Base-by-base conservation (phyloP, 2,113 vertebrate species). In the Callocephalon fimbriatum region DNA sequence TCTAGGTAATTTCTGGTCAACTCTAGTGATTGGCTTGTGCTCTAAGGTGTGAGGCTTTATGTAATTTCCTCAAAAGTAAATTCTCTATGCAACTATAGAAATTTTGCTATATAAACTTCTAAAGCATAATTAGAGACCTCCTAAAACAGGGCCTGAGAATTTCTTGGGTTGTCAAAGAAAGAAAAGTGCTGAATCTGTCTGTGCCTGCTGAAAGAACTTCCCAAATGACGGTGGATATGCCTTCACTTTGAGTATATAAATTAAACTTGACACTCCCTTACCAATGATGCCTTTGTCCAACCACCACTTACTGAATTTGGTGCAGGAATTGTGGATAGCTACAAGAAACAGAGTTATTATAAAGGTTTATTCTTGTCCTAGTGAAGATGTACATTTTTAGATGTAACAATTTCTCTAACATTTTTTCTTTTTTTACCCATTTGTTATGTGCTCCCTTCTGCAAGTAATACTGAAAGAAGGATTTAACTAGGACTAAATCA, bases 401-500 rank as follows among this genome's bases (percentile, higher is more conserved):
- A 22, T 58, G 32, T 58, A 58, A n/a, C 20, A n/a, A 58, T n/a
- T 58, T 58, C 22, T 18, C 6, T 3, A 14, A 4, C 5, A 3
- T 8, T 37, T 40, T 50, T 25, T 4, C 2, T 25, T 35, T 16
- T 44, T 50, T 25, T 4, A 1, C 18, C 15, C 5, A 3, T 10
- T 2, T 27, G 10, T 15, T 76, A 3, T 37, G n/a, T 45, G 6
- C 2, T 71, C 8, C 14, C 4, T 9, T n/a, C n/a, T 83, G 51
- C 10, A 45, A 42, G 3, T 23, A 27, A 38, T 29, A 16, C 27
- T 56, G 25, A 53, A 51, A 67, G 78, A 63, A 77, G 9, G 38
- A 26, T 23, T 54, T n/a, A n/a, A 37, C 4, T 37, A 15, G 7
- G 31, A 58, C 3, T 42, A 51, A 40, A 67, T 13, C 0, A 0